Evolutionary conservation across 2,888 invertebrate species (phyloP).

Genomic region (Linnaemya vulpina): DNA sequence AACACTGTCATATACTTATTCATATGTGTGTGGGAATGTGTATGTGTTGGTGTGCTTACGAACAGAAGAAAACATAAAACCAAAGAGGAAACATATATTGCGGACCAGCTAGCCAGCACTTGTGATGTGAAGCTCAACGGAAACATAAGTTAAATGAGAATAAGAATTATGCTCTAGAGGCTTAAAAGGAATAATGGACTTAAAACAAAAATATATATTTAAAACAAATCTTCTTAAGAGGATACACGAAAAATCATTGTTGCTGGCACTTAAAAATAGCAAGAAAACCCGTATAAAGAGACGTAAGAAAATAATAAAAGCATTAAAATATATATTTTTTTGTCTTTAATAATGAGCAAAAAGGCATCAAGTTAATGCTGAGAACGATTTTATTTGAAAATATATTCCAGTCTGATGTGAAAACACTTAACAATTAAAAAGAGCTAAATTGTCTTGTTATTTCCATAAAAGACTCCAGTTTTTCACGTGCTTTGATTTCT

Average conservation of each 20-base stretch:
- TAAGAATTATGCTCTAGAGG: slow-evolving; percentile 62
- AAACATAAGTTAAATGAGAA: slow-evolving; percentile 56
- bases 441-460: too few relatives aligned
- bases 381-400: neutral
- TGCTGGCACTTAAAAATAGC: neutral
- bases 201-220: slow-evolving; percentile 12
- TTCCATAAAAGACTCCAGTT: too few relatives aligned
- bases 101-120: slow-evolving; percentile 13
- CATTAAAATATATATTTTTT: neutral
- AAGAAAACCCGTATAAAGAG: slow-evolving; percentile 2
- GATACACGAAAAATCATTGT: neutral
- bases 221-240: neutral
- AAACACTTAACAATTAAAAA: too few relatives aligned
- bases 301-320: slow-evolving; percentile 16
- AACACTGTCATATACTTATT: neutral
- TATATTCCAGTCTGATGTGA: too few relatives aligned
- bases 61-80: neutral
- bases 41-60: neutral
- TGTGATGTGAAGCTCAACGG: slow-evolving; percentile 33
- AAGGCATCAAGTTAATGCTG: too few relatives aligned
- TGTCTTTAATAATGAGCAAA: slow-evolving; percentile 11
- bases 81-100: slow-evolving; percentile 4
- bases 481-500: too few relatives aligned
- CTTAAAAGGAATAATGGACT: slow-evolving; percentile 42
- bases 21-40: neutral